phyloP scores from a whole-genome alignment of 2,888 invertebrate species.

The Drosophila nr. fundita region DNA sequence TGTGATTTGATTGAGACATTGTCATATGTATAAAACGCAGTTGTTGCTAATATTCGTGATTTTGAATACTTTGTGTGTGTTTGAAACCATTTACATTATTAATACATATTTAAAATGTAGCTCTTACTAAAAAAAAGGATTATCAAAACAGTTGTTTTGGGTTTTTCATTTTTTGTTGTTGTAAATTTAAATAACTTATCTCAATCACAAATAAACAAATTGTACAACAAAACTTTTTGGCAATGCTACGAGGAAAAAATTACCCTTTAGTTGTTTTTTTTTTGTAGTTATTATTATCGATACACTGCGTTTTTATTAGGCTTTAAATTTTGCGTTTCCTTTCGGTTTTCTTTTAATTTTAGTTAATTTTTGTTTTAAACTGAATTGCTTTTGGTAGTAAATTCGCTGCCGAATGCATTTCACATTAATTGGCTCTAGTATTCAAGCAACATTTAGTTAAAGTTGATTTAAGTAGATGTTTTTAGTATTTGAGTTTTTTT shows the following conservation, averaged over 20 bases:
- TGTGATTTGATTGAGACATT: slow-evolving; percentile 4
- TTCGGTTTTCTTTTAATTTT: slow-evolving; percentile 12
- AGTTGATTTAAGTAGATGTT: slow-evolving; percentile 12
- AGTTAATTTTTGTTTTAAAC: slow-evolving; percentile 1
- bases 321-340: slow-evolving; percentile 20
- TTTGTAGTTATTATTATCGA: slow-evolving; percentile 32
- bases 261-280: slow-evolving; percentile 62
- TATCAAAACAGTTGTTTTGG: slow-evolving; percentile 46
- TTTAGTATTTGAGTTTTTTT: slow-evolving; percentile 2
- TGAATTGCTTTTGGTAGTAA: slow-evolving; percentile 58
- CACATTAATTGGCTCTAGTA: slow-evolving; percentile 46
- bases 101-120: slow-evolving; percentile 52
- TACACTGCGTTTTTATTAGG: slow-evolving; percentile 24
- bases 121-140: slow-evolving; percentile 46
- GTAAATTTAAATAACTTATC: slow-evolving; percentile 58
- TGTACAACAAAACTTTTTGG: slow-evolving; percentile 37
- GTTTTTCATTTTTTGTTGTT: slow-evolving; percentile 15
- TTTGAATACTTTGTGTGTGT: slow-evolving; percentile 51
- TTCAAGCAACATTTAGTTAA: slow-evolving; percentile 51
- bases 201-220: slow-evolving; percentile 39
- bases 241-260: slow-evolving; percentile 67
- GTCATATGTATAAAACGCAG: slow-evolving; percentile 28
- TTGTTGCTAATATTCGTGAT: slow-evolving; percentile 35
- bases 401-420: slow-evolving; percentile 54
- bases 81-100: slow-evolving; percentile 65